Base-by-base conservation (phyloP, 2,113 vertebrate species). In the Corydoras sp. region DNA sequence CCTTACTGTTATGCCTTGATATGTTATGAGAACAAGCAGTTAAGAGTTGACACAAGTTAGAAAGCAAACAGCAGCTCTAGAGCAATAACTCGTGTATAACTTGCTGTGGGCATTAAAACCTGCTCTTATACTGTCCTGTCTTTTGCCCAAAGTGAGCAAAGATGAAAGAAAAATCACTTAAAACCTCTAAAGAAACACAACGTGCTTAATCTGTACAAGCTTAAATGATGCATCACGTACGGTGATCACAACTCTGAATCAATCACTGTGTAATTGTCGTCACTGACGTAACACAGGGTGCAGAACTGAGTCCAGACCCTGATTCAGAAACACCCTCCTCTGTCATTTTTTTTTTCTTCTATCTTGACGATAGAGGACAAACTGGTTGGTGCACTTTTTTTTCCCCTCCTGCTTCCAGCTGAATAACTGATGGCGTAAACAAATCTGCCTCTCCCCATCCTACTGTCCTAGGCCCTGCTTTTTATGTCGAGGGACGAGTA, bases 361-460 rank as follows among this genome's bases (percentile, higher is more conserved):
- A 6, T 68, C 32, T 62, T 56, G 58, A 43, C 58, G n/a, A 62
- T 10, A 68, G 50, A 55, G 32, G 65, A 50, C 55, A 43, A 74
- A 74, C 72, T 43, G 65, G 72, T 74, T 74, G 30, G 58, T 32
- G 62, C 24, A 62, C 65, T 74, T 62, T 62, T 62, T 13, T 18
- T 53, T 43, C 2, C 35, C 32, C 65, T 74, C 32, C 50, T 68
- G 15, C 49, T 62, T 73, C 31, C 51, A 10, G 2, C 31, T 58
- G 56, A 62, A 62, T 61, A 68, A 62, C 15, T 54, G 65, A 68
- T 58, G 65, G 65, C 53, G 65, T 74, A 62, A 74, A 74, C 59
- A 69, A 11, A 60, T 69, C 35, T 15, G 72, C 72, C 72, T 74
- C 72, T 56, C 58, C 72, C 65, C 18, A 9, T 55, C 29, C 9